Evolutionary conservation across 2,113 vertebrate genomes (phyloP), one percentile per base, ranked within the genome.

Genomic region (Paedocypris sp.): DNA sequence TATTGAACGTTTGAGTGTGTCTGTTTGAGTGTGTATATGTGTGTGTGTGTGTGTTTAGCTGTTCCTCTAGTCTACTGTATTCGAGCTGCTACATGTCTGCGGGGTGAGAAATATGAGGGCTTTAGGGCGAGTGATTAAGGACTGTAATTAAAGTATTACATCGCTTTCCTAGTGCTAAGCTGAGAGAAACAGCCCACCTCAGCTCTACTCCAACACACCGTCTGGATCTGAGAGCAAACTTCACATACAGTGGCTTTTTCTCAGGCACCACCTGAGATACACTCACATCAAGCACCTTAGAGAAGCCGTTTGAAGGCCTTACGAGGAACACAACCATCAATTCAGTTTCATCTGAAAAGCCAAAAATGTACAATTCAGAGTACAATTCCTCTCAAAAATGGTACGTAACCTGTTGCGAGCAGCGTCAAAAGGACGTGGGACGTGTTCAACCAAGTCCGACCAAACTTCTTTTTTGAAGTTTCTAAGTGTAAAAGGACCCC

Each of bases 131-230:
- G 51, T 68, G 66, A 72, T 68, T 61, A 68, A 72, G 57, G 58
- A 31, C 66, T 68, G 70, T 72, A 72, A 72, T 72, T 72, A 72
- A 72, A 72, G 70, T 72, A 72, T 72, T 72, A 72, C 66, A 68
- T 72, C 51, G 66, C 66, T 68, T 72, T 72, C 70, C 70, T 72
- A 72, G 65, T 66, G 50, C 63, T 70, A 70, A 70, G 68, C 68
- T 66, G 58, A 62, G 63, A 66, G 68, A 49, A 70, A 61, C 68
- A 62, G 51, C 68, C 66, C 66, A 68, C 70, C 70, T 65, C 70
- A 65, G 62, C 62, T 36, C 41, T 53, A 43, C 51, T 38, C 28
- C 43, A 51, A 47, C 50, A 70, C 41, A 28, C 57, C 49, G 67
- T 69, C 67, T 69, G 67, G 62, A 45, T 52, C 48, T 50, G 43